Evolutionary conservation across 2,113 vertebrate species (phyloP).

Genomic region (Oreochromis aureus): DNA sequence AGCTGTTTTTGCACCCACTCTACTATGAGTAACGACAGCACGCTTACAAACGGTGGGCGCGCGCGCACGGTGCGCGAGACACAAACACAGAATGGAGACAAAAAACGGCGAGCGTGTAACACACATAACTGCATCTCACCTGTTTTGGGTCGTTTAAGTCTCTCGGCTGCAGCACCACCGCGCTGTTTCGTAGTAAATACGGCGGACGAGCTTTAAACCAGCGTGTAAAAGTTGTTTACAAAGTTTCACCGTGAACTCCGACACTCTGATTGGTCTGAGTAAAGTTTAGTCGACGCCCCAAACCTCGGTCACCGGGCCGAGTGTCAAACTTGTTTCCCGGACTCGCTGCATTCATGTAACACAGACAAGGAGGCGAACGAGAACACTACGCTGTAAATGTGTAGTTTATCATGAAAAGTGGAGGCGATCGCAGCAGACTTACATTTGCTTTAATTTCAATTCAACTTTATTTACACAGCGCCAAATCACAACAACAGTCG

Average conservation of each 20-base stretch:
- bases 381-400: background rate
- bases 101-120: background rate
- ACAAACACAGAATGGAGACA: background rate
- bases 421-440: background rate
- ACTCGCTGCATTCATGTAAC: background rate
- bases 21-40: background rate
- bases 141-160: background rate
- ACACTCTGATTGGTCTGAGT: slow-evolving; percentile 51
- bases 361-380: background rate
- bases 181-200: background rate
- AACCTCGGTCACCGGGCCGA: slow-evolving; percentile 33
- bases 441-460: background rate
- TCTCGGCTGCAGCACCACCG: background rate
- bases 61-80: background rate
- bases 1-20: slow-evolving; percentile 20
- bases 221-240: slow-evolving; percentile 65
- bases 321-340: slow-evolving; percentile 15
- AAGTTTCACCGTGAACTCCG: slow-evolving; percentile 40
- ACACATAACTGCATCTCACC: slow-evolving; percentile 3
- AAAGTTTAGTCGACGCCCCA: slow-evolving; percentile 40
- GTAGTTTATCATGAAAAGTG: background rate
- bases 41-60: background rate
- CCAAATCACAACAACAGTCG: background rate
- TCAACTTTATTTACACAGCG: accelerated
- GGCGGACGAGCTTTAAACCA: background rate